phyloP scores from a whole-genome alignment of 2,797 vertebrate genomes.

The Chlorospingus flavigularis region DNA sequence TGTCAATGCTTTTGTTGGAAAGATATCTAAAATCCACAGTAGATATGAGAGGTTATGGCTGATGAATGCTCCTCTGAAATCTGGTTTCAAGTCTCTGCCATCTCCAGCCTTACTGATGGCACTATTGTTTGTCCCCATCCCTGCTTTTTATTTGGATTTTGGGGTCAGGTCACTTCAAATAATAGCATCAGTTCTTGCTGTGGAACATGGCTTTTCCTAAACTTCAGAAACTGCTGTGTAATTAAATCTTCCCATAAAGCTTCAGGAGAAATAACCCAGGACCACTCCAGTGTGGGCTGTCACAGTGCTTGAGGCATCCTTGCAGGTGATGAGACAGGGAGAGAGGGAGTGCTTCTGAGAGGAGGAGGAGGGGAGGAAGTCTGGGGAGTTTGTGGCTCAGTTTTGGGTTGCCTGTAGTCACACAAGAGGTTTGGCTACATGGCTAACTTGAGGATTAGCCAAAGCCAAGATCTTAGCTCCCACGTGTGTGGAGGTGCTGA shows the following conservation, averaged over 20 bases:
- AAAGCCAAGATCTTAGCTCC: background rate
- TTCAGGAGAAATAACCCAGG: background rate
- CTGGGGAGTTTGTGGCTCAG: background rate
- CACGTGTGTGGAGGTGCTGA: background rate
- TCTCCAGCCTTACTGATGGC: background rate
- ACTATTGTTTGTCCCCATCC: background rate
- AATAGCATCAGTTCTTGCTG: background rate
- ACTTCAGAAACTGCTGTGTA: background rate
- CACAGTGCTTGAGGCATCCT: background rate
- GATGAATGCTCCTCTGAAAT: background rate
- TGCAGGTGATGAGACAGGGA: background rate
- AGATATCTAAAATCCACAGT: background rate
- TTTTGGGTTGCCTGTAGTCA: background rate
- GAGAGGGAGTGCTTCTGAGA: background rate
- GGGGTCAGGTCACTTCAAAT: background rate
- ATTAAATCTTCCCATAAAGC: background rate
- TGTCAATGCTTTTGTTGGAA: background rate
- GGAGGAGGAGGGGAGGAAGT: rapidly evolving
- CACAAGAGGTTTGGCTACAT: background rate
- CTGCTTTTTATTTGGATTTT: background rate
- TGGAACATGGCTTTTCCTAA: background rate
- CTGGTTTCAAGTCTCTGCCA: background rate
- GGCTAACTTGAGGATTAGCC: background rate
- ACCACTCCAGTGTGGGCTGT: background rate
- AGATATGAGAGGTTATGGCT: background rate